Percentiles rank a stretch among this genome's conserved stretches.
Evolutionary conservation across 2,113 vertebrate species (phyloP).

Genomic region (Rhynchopsitta pachyrhyncha): DNA sequence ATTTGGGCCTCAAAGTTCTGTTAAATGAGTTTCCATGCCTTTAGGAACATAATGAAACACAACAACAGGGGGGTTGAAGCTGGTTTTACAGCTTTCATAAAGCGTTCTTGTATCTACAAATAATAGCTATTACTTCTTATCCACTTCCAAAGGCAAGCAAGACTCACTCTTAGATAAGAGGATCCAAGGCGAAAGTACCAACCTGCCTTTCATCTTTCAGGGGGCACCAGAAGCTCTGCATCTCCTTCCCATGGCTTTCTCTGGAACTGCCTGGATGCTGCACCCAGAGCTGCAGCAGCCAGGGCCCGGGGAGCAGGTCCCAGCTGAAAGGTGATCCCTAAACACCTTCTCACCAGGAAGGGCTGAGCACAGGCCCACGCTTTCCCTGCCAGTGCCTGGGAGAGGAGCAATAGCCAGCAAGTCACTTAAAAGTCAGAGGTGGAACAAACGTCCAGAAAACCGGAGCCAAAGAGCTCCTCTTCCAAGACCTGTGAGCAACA

Average conservation of each 20-base stretch:
- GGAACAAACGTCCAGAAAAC: not conserved
- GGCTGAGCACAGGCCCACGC: fast-evolving
- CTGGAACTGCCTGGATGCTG: not conserved
- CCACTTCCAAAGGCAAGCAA: not conserved
- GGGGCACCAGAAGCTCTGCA: not conserved
- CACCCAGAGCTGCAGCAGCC: not conserved
- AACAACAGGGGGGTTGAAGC: not conserved
- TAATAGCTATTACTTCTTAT: not conserved
- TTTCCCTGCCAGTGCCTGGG: not conserved
- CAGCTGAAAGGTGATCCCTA: not conserved
- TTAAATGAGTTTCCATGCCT: not conserved
- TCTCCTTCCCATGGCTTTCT: not conserved
- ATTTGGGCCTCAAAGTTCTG: not conserved
- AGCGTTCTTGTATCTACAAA: not conserved
- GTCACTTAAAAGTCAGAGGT: not conserved
- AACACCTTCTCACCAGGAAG: not conserved
- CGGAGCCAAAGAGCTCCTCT: not conserved
- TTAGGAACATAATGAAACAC: not conserved
- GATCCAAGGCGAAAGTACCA: not conserved
- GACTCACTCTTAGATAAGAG: not conserved
- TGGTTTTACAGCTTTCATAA: not conserved
- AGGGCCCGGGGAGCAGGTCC: not conserved
- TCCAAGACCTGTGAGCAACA: not conserved
- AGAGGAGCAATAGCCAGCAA: not conserved
- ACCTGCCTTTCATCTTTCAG: not conserved